A percentile compares a stretch with the other conserved stretches of the same genome.
Conservation (phyloP, 2,797 vertebrate genomes). For the Poeciliopsis paucimaculata region DNA sequence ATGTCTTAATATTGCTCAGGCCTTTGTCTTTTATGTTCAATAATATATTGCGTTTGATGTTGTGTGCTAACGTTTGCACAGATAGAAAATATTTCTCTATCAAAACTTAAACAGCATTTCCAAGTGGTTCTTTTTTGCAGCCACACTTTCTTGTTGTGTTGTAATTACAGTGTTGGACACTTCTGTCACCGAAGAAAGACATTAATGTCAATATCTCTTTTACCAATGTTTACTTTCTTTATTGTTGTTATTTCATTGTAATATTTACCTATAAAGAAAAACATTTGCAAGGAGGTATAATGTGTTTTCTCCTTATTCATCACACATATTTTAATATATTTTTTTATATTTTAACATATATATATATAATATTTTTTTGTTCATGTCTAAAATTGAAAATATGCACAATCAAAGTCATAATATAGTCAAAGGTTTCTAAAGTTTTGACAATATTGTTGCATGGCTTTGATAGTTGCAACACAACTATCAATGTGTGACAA, state of each 20-base stretch:
- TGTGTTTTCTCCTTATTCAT: slow-evolving; percentile 24
- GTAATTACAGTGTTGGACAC: slow-evolving; percentile 5
- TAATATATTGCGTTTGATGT: slow-evolving; percentile 37
- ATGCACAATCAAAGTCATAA: background rate
- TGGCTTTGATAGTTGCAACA: too few relatives aligned
- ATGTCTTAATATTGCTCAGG: slow-evolving; percentile 53
- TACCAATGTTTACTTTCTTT: slow-evolving; percentile 42
- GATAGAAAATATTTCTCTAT: slow-evolving; percentile 29
- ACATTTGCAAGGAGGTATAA: slow-evolving; percentile 34
- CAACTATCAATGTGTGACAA: background rate
- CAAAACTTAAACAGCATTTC: slow-evolving; percentile 40
- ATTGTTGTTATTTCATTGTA: slow-evolving; percentile 41
- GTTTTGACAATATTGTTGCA: too few relatives aligned
- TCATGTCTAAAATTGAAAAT: background rate
- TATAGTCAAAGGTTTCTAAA: background rate
- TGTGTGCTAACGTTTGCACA: slow-evolving; percentile 26
- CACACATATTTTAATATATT: background rate
- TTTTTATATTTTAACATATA: background rate
- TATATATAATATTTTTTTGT: background rate
- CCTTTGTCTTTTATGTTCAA: slow-evolving; percentile 30
- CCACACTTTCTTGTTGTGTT: background rate
- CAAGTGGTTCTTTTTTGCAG: slow-evolving; percentile 18
- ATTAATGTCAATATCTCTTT: slow-evolving; percentile 26
- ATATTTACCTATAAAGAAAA: slow-evolving; percentile 45
- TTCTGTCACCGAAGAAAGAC: slow-evolving; percentile 24